Percentiles rank a stretch among this genome's conserved stretches.
Evolutionary conservation across 2,797 vertebrate genomes (phyloP).

Genomic region (Pseudochromis fuscus): DNA sequence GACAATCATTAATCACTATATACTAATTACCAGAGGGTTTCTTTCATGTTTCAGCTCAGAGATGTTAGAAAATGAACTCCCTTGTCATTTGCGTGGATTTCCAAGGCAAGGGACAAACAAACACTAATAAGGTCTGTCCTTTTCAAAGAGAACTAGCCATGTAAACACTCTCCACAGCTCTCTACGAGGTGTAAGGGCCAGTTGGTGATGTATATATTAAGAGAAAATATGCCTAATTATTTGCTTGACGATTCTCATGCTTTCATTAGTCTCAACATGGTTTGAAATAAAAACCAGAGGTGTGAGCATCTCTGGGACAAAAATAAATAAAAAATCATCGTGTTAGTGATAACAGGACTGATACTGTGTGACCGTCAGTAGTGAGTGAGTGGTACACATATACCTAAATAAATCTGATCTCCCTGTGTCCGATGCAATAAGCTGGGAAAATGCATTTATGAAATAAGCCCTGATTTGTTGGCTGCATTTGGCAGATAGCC

Average conservation of each 20-base stretch:
- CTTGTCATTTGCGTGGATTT: conserved; percentile 84
- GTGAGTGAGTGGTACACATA: conserved; percentile 59
- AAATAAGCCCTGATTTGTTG: conserved; percentile 82
- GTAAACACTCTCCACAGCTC: conserved; percentile 76
- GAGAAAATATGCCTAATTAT: conserved; percentile 63
- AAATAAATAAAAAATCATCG: conserved; percentile 24
- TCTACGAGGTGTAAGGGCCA: conserved; percentile 59
- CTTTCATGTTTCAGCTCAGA: conserved; percentile 87
- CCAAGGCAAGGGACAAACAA: conserved; percentile 86
- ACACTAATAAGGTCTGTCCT: conserved; percentile 83
- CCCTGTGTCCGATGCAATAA: conserved; percentile 72
- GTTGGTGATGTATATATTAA: conserved; percentile 68
- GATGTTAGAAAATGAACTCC: conserved; percentile 84
- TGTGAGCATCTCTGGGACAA: conserved; percentile 12
- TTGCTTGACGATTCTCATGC: conserved; percentile 21
- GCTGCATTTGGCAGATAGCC: conserved; percentile 79
- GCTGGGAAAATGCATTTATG: conserved; percentile 76
- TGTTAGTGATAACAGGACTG: conserved; percentile 43
- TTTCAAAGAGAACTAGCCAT: conserved; percentile 78
- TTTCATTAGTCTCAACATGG: conserved; percentile 40
- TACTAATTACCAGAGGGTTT: conserved; percentile 82
- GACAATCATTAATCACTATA: conserved; percentile 83
- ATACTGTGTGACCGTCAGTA: conserved; percentile 45
- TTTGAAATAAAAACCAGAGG: conserved; percentile 41
- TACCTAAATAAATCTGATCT: conserved; percentile 77